Base-by-base conservation (phyloP, 2,888 invertebrate species). In the Eilema sororculum region DNA sequence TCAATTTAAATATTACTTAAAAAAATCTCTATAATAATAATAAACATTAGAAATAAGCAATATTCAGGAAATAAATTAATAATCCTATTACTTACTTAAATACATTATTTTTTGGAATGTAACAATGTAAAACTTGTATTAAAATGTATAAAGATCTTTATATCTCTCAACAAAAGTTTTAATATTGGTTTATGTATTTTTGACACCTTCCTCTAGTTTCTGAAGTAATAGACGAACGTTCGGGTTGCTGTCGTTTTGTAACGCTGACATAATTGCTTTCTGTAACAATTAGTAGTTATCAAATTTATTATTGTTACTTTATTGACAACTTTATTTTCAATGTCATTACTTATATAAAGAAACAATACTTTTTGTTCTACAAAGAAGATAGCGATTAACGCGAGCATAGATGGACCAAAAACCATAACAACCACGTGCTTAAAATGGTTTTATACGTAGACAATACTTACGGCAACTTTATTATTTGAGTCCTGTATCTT, bases 401-500 rank as follows among this genome's bases (percentile, higher is more conserved):
- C 33, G 33, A 37, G 12, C 33, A 12, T 12, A 37, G 33, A 37
- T 37, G 3, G 33, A 12, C 33, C 33, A 37, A 37, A 37, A 12
- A 37, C 30, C 30, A 33, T 33, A 33, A 33, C 8, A 33, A 1
- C 33, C 1, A 37, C 33, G 10, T 12, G 12, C 3, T 37, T 37
- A 37, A 41, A 41, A 41, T 16, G 12, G 0, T 5, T 33, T n/a
- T 33, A n/a, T 22, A 9, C 22, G 13, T 13, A 22, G 13, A 13
- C 9, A 20, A 46, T 68, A 68, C 91, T 91, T 75, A 94, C 94
- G 61, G 90, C 88, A 46, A 89, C 78, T 79, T 89, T 93, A 73
- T 87, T 88, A 74, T 91, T 90, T 0, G 90, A 86, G 68, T 92
- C 91, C 65, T 92, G 91, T 57, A 91, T 69, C 90, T 97, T 98